A percentile compares a stretch with the other conserved stretches of the same genome.
These are phyloP conservation scores for Phaethon lepturus DNA, from an alignment of 2,113 vertebrate species.

Conservation along the genomic window DNA sequence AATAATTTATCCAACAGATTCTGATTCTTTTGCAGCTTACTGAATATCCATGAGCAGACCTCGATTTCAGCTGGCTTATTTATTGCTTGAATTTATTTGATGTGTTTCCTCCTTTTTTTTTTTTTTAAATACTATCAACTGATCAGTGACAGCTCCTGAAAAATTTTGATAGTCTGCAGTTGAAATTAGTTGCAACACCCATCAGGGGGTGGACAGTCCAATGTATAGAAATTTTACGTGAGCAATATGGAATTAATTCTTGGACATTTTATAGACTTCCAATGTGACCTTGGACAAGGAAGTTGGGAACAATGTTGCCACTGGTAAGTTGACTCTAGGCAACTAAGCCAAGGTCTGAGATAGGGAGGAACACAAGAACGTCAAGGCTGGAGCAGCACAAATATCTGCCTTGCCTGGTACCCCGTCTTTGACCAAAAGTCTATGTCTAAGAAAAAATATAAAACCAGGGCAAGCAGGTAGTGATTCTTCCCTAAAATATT, in stretches of 20 bases:
- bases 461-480: background rate
- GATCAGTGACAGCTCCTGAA: constrained; percentile 6
- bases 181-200: constrained; percentile 7
- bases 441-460: background rate
- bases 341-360: background rate
- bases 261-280: background rate
- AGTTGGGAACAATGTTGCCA: background rate
- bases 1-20: constrained; percentile 69
- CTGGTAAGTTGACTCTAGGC: background rate
- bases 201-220: constrained; percentile 8
- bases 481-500: background rate
- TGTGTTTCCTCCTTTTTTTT: background rate
- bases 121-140: background rate
- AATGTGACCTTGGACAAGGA: background rate
- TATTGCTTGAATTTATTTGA: constrained; percentile 70
- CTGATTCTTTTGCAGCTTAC: constrained; percentile 63
- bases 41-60: constrained; percentile 71
- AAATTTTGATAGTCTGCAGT: background rate
- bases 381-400: background rate
- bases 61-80: constrained; percentile 58
- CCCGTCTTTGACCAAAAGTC: background rate
- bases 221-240: background rate
- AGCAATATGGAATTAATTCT: background rate
- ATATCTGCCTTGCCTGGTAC: background rate
- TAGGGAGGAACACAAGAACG: background rate